Evolutionary conservation across 2,888 invertebrate species (phyloP).

Genomic region (Ceramica pisi): DNA sequence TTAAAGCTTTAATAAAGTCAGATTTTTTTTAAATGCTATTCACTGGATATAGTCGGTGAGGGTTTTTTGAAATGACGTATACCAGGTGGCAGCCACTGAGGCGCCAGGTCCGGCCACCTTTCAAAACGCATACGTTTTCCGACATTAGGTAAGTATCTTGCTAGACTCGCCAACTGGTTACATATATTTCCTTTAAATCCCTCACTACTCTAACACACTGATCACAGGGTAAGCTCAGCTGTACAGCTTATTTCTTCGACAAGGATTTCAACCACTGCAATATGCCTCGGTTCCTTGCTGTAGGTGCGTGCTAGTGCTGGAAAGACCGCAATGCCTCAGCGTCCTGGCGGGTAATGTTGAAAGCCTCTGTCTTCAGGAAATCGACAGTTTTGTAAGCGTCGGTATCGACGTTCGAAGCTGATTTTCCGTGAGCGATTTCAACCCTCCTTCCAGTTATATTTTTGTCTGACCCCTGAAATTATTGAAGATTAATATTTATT

Average conservation of each 20-base stretch:
- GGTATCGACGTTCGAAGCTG: slow-evolving; percentile 74
- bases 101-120: neutral
- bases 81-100: no score
- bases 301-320: slow-evolving; percentile 50
- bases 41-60: neutral
- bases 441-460: slow-evolving; percentile 62
- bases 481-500: neutral
- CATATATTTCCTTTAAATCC: no score
- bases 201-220: neutral
- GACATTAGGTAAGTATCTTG: neutral
- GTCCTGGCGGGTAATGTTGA: slow-evolving; percentile 96
- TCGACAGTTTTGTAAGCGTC: slow-evolving; percentile 97
- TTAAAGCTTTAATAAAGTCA: slow-evolving; percentile 38
- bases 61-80: neutral
- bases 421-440: slow-evolving; percentile 76
- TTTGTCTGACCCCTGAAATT: slow-evolving; percentile 69
- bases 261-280: neutral
- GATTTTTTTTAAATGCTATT: neutral
- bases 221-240: neutral
- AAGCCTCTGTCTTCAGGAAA: slow-evolving; percentile 98
- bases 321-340: slow-evolving; percentile 92
- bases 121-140: neutral
- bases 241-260: slow-evolving; percentile 10
- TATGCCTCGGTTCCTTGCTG: neutral
- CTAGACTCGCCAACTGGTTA: no score